A percentile compares a stretch with the other conserved stretches of the same genome.
phyloP scores from a whole-genome alignment of 2,888 invertebrate genomes.

The Philopedon plagiatum region DNA sequence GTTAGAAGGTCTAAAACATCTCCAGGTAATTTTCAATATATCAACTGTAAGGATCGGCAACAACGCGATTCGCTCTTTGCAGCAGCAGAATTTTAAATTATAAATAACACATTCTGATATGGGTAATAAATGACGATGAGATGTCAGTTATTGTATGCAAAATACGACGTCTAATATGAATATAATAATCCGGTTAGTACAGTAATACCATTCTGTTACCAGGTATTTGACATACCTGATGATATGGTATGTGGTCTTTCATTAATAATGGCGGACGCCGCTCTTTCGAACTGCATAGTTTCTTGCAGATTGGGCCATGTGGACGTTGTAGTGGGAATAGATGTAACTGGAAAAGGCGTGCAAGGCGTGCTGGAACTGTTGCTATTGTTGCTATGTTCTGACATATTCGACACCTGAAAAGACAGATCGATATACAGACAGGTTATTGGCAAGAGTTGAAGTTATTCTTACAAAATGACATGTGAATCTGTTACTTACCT shows the following conservation, averaged over 20 bases:
- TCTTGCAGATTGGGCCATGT: constrained; percentile 87
- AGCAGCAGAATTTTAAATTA: too few relatives aligned
- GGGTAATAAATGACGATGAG: too few relatives aligned
- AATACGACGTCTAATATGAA: too few relatives aligned
- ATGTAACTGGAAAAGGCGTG: constrained; percentile 65
- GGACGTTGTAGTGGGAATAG: constrained; percentile 72
- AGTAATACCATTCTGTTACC: neutral
- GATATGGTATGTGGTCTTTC: constrained; percentile 95
- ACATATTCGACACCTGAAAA: constrained; percentile 72
- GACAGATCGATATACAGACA: too few relatives aligned
- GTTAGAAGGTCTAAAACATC: too few relatives aligned
- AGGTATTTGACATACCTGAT: constrained; percentile 71
- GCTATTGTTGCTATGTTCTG: constrained; percentile 71
- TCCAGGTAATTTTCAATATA: too few relatives aligned
- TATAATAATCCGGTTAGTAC: too few relatives aligned
- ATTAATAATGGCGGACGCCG: constrained; percentile 81
- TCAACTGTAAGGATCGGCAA: too few relatives aligned
- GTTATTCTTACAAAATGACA: constrained; percentile 26
- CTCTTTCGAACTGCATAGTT: constrained; percentile 81
- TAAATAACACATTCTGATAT: too few relatives aligned
- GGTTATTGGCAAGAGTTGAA: too few relatives aligned
- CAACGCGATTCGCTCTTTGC: too few relatives aligned
- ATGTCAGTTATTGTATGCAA: too few relatives aligned
- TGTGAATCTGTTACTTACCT: constrained; percentile 60
- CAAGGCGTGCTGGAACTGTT: constrained; percentile 72